phyloP scores from a whole-genome alignment of 2,888 invertebrate species.

The Agonopterix heracliana region DNA sequence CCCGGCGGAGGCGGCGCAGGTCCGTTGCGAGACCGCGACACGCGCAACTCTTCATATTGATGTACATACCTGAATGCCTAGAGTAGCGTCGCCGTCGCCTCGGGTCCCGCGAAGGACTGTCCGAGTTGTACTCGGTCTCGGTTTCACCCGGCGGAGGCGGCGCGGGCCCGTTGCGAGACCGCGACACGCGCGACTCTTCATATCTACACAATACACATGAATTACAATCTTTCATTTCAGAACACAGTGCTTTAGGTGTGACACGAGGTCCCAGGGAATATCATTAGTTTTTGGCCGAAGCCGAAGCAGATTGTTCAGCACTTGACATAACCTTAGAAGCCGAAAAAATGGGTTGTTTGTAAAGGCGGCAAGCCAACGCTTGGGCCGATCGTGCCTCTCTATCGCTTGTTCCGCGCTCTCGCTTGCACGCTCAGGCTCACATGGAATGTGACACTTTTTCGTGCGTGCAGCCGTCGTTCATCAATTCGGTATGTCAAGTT shows the following conservation, averaged over 20 bases:
- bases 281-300: background rate
- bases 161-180: constrained; percentile 39
- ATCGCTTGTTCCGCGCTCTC: too few species aligned
- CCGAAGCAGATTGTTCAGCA: too few species aligned
- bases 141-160: constrained; percentile 60
- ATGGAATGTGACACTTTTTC: too few species aligned
- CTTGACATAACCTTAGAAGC: too few species aligned
- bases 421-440: too few species aligned
- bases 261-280: background rate
- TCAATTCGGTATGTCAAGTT: too few species aligned
- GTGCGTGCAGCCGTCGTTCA: too few species aligned
- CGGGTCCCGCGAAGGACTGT: constrained; percentile 70
- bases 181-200: constrained; percentile 40
- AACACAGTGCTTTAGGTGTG: background rate
- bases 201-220: constrained; percentile 30
- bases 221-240: background rate
- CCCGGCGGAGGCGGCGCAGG: constrained; percentile 34
- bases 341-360: too few species aligned
- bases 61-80: constrained; percentile 60
- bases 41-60: too few species aligned
- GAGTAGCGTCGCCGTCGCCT: constrained; percentile 61
- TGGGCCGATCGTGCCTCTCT: too few species aligned
- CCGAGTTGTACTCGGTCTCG: constrained; percentile 82
- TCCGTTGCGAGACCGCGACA: too few species aligned
- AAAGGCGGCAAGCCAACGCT: too few species aligned